Evolutionary conservation across 2,888 invertebrate species (phyloP).

Genomic region (Pharmacophagus antenor): DNA sequence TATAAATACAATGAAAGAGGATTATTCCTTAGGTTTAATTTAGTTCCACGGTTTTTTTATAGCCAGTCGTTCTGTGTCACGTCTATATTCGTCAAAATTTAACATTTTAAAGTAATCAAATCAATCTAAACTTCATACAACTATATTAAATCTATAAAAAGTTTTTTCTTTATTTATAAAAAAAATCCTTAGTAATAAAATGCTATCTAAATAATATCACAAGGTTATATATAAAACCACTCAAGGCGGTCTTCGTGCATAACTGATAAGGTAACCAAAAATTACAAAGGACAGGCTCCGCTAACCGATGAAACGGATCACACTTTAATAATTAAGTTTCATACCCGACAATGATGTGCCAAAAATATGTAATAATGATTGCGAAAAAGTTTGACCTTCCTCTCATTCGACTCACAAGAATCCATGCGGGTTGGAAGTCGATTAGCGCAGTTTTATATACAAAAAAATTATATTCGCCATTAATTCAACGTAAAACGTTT

Average conservation of each 20-base stretch:
- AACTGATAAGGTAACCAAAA: conserved; percentile 35
- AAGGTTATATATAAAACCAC: conserved; percentile 18
- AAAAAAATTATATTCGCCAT: background rate
- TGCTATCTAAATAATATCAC: conserved; percentile 20
- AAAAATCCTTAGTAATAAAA: background rate
- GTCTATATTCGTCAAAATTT: background rate
- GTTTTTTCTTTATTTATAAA: background rate
- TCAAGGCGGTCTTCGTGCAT: conserved; percentile 31
- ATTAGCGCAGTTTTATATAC: background rate
- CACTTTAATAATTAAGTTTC: conserved; percentile 19
- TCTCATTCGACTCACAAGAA: background rate
- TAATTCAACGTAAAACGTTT: conserved; percentile 7
- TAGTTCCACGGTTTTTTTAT: background rate
- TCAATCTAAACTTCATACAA: background rate
- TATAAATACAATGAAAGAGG: background rate
- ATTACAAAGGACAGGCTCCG: conserved; percentile 18
- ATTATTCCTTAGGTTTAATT: background rate
- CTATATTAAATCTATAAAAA: background rate
- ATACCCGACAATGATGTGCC: background rate
- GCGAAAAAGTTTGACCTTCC: conserved; percentile 6
- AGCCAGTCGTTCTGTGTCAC: background rate
- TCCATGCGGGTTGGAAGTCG: background rate
- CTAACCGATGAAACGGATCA: conserved; percentile 23
- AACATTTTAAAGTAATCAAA: background rate
- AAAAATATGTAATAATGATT: conserved; percentile 2